phyloP scores from a whole-genome alignment of 2,113 vertebrate species.

The Indicator maculatus region DNA sequence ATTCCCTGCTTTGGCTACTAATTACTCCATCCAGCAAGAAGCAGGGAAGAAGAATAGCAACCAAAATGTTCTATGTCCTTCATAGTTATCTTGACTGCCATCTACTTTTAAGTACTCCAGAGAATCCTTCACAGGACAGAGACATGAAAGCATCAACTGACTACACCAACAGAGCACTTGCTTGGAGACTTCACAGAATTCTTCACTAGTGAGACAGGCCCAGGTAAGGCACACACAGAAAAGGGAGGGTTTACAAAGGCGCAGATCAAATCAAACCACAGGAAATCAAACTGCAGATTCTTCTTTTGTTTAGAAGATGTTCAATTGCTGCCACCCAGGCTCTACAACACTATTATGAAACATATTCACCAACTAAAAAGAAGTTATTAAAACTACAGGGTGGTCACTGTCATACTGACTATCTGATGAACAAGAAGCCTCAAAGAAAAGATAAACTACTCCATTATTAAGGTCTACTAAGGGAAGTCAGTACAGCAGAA shows the following conservation, averaged over 20 bases:
- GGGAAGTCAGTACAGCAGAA: background rate
- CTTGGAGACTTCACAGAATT: background rate
- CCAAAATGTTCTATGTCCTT: background rate
- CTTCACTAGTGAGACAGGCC: background rate
- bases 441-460: background rate
- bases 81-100: background rate
- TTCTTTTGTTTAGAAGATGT: background rate
- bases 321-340: background rate
- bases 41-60: background rate
- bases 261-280: background rate
- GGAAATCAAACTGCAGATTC: background rate
- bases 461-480: background rate
- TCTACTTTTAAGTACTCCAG: background rate
- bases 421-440: background rate
- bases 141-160: background rate
- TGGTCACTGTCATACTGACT: background rate
- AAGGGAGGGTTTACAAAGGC: background rate
- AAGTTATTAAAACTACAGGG: background rate
- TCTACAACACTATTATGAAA: background rate
- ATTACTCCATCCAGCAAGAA: background rate
- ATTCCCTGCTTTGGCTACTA: background rate
- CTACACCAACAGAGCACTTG: background rate
- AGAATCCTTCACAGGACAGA: background rate
- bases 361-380: background rate
- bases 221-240: background rate